phyloP scores from a whole-genome alignment of 2,113 vertebrate genomes.

The Forbesichthys agassizii region DNA sequence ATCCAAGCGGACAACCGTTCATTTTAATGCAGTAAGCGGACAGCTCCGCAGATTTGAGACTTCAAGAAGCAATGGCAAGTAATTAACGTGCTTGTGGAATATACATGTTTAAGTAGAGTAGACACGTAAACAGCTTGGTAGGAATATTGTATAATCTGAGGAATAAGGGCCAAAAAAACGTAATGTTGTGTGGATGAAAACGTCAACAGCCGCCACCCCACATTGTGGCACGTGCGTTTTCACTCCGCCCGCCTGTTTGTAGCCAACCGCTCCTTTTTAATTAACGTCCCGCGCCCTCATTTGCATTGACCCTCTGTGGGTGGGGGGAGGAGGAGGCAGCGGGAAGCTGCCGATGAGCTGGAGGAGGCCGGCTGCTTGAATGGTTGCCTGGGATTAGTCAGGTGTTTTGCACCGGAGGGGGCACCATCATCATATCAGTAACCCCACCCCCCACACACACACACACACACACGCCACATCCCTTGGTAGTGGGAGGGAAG shows the following conservation, averaged over 20 bases:
- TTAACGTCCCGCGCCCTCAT: conserved; percentile 42
- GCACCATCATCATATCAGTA: conserved; percentile 54
- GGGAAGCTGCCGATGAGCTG: conserved; percentile 59
- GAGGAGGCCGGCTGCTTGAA: conserved; percentile 59
- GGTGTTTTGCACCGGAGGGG: conserved; percentile 66
- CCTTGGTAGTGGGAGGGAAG: conserved; percentile 46
- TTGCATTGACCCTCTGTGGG: conserved; percentile 61
- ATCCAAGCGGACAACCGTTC: no score
- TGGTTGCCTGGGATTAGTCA: conserved; percentile 69
- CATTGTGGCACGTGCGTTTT: no score
- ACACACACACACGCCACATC: background rate
- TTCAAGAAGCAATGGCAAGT: no score
- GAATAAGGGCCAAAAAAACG: no score
- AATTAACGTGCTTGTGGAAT: no score
- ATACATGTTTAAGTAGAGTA: no score
- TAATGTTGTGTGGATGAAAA: no score
- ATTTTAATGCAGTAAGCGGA: no score
- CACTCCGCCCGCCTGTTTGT: background rate
- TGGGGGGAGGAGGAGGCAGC: conserved; percentile 36
- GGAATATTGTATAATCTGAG: no score
- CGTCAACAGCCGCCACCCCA: no score
- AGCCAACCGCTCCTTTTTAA: conserved; percentile 49
- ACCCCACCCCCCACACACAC: conserved; percentile 6
- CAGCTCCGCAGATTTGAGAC: no score
- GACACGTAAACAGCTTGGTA: no score